phyloP scores from a whole-genome alignment of 2,113 vertebrate species.

The Coryphaenoides rupestris region DNA sequence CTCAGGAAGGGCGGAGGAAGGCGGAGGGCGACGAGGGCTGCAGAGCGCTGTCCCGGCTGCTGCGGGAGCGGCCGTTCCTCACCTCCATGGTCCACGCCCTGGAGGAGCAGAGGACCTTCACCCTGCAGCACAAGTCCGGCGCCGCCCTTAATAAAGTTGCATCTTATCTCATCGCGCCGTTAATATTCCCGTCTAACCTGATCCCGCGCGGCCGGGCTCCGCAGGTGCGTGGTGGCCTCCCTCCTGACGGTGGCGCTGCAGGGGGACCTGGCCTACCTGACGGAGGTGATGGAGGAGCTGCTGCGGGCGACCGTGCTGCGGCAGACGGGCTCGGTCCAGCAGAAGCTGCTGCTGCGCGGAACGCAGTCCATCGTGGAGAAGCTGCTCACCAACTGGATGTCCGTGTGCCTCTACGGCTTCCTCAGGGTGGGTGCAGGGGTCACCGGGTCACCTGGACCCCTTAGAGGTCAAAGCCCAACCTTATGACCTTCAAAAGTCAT shows the following conservation, averaged over 20 bases:
- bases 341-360: slow-evolving; percentile 88
- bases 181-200: too few relatives aligned
- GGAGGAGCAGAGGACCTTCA: slow-evolving; percentile 65
- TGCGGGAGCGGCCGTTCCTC: slow-evolving; percentile 59
- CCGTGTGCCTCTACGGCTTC: slow-evolving; percentile 93
- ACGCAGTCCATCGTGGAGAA: slow-evolving; percentile 94
- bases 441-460: too few relatives aligned
- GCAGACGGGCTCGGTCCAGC: slow-evolving; percentile 81
- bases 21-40: slow-evolving; percentile 46
- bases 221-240: slow-evolving; percentile 87
- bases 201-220: not conserved
- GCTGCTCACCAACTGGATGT: slow-evolving; percentile 96
- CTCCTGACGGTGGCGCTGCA: slow-evolving; percentile 89
- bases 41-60: slow-evolving; percentile 47
- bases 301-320: slow-evolving; percentile 83
- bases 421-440: slow-evolving; percentile 81
- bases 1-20: not conserved
- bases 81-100: slow-evolving; percentile 61
- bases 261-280: slow-evolving; percentile 87
- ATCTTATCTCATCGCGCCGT: too few relatives aligned
- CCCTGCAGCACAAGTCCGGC: slow-evolving; percentile 59
- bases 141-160: too few relatives aligned
- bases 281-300: slow-evolving; percentile 85
- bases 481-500: too few relatives aligned
- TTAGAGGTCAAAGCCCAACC: too few relatives aligned